Percentiles rank a stretch among this genome's conserved stretches.
Evolutionary conservation across 1,140 invertebrate genomes (phyloP).

Genomic region (Teleogryllus occipitalis): DNA sequence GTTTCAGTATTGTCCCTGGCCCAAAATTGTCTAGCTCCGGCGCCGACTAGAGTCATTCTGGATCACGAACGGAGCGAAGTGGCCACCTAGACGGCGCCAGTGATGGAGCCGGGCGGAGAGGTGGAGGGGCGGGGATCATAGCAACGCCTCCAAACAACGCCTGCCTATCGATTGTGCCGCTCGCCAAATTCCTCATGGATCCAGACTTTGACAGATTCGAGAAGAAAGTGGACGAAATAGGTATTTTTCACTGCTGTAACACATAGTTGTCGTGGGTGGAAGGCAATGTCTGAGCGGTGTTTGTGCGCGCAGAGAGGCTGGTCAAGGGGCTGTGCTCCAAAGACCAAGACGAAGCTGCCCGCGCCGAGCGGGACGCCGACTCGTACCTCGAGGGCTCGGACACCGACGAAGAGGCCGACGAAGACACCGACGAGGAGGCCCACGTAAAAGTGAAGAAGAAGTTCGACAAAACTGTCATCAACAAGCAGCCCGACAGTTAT

Average conservation of each 20-base stretch:
- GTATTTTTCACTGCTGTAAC: background rate
- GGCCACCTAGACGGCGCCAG: too few species aligned
- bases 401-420: background rate
- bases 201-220: background rate
- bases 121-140: too few species aligned
- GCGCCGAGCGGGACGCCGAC: background rate
- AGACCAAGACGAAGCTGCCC: background rate
- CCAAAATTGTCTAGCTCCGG: too few species aligned
- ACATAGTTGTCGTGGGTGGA: too few species aligned
- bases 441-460: background rate
- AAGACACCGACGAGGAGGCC: background rate
- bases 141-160: too few species aligned
- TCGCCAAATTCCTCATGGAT: background rate
- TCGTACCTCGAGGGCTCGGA: background rate
- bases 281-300: too few species aligned
- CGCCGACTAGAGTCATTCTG: too few species aligned
- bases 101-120: too few species aligned
- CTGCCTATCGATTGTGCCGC: too few species aligned
- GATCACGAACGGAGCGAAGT: too few species aligned
- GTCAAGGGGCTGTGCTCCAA: background rate
- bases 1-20: too few species aligned
- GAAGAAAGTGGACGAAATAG: background rate
- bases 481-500: background rate
- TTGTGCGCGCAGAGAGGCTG: background rate
- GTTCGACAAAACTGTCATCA: background rate